A percentile compares a stretch with the other conserved stretches of the same genome.
These are phyloP conservation scores for Bombus turneri DNA, from an alignment of 1,140 invertebrate species.

Conservation along the genomic window DNA sequence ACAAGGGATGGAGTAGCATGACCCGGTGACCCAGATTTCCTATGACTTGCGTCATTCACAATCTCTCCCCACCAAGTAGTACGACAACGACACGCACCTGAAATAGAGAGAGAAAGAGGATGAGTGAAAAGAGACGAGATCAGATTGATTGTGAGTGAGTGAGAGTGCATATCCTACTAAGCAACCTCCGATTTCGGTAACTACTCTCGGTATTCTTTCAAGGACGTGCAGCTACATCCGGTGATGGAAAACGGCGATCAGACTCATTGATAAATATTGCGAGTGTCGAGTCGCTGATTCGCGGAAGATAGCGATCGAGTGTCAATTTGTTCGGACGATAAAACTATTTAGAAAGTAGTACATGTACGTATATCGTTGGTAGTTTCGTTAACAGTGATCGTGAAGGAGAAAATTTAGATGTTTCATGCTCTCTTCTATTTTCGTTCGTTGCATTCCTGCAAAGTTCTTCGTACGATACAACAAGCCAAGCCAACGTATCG, in stretches of 20 bases:
- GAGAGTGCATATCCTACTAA: conserved; percentile 23
- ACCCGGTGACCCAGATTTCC: conserved; percentile 81
- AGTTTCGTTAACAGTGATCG: background rate
- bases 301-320: conserved; percentile 7
- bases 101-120: conserved; percentile 51
- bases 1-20: conserved; percentile 75
- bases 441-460: background rate
- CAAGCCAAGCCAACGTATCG: background rate
- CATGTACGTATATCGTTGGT: no score
- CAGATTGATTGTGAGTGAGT: conserved; percentile 37
- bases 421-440: background rate
- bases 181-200: conserved; percentile 32
- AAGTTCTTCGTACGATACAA: background rate
- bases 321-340: background rate
- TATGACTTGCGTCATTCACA: conserved; percentile 81
- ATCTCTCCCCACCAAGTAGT: conserved; percentile 71
- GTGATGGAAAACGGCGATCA: background rate
- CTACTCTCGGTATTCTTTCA: conserved; percentile 59
- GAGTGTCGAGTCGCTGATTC: background rate
- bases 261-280: conserved; percentile 11
- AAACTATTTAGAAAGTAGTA: no score
- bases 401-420: background rate
- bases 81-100: conserved; percentile 65
- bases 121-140: conserved; percentile 35
- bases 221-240: conserved; percentile 38